These are phyloP conservation scores for Ochotona curzoniae DNA, from an alignment of 2,113 vertebrate species.

Conservation along the genomic window DNA sequence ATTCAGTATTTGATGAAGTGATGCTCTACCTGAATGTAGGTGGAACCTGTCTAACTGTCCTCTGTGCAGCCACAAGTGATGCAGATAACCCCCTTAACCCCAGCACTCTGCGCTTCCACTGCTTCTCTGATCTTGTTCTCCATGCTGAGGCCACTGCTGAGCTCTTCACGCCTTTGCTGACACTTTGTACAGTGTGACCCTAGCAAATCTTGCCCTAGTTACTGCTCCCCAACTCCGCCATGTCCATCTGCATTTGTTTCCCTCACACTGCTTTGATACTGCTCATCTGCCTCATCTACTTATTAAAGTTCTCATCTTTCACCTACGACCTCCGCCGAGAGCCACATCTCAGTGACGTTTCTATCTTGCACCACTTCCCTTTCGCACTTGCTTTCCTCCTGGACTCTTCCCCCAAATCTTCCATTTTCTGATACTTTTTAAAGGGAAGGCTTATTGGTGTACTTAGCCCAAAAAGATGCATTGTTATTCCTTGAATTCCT, in stretches of 20 bases:
- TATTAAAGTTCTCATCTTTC: neutral
- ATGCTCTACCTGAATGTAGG: neutral
- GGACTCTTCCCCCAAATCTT: neutral
- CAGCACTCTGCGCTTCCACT: neutral
- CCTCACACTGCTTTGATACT: neutral
- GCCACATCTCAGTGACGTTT: neutral
- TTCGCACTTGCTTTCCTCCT: neutral
- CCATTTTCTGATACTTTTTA: neutral
- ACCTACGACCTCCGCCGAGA: neutral
- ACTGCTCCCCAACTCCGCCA: no score
- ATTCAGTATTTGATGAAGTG: neutral
- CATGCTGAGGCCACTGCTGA: neutral
- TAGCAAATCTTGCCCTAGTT: neutral
- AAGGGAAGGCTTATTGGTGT: neutral
- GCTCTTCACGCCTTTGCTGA: neutral
- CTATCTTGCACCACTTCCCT: no score
- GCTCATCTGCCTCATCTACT: neutral
- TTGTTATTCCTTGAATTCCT: neutral
- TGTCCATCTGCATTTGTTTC: no score
- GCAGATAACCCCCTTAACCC: neutral
- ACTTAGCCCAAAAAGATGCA: neutral
- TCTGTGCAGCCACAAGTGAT: neutral
- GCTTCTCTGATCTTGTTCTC: neutral
- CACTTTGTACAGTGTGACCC: fast-evolving
- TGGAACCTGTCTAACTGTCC: neutral